phyloP scores from a whole-genome alignment of 1,140 invertebrate species.

The Chlorops oryzae region DNA sequence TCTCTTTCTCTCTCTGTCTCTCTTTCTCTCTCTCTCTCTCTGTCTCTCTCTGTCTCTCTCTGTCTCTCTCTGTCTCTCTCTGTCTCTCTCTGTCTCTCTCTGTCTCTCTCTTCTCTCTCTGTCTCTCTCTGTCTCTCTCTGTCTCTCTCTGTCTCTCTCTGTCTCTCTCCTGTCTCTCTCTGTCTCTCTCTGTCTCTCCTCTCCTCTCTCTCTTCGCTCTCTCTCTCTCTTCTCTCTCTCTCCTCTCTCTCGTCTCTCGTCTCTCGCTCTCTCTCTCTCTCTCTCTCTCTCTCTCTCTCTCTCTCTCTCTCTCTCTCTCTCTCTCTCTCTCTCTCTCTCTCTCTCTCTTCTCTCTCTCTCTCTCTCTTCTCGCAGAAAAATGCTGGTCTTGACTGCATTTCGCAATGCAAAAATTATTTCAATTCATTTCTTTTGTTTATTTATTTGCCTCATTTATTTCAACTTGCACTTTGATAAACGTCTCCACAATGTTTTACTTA shows the following conservation, averaged over 20 bases:
- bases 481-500: too few relatives aligned
- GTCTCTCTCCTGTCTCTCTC: neutral
- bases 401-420: too few relatives aligned
- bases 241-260: neutral
- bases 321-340: neutral
- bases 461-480: too few relatives aligned
- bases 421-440: too few relatives aligned
- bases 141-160: neutral
- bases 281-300: neutral
- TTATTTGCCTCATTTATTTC: too few relatives aligned
- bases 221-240: neutral
- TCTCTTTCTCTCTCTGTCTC: neutral
- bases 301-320: neutral
- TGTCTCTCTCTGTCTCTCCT: neutral
- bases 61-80: conserved; percentile 4
- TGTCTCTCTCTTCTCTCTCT: conserved; percentile 41
- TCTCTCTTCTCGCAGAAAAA: neutral
- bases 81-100: conserved; percentile 28
- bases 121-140: conserved; percentile 4
- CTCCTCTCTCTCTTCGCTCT: neutral
- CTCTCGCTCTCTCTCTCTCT: neutral
- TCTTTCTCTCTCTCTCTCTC: conserved; percentile 17
- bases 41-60: conserved; percentile 17
- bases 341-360: neutral
- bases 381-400: too few relatives aligned